Evolutionary conservation across 2,113 vertebrate species (phyloP).

Genomic region (Amblyornis subalaris): DNA sequence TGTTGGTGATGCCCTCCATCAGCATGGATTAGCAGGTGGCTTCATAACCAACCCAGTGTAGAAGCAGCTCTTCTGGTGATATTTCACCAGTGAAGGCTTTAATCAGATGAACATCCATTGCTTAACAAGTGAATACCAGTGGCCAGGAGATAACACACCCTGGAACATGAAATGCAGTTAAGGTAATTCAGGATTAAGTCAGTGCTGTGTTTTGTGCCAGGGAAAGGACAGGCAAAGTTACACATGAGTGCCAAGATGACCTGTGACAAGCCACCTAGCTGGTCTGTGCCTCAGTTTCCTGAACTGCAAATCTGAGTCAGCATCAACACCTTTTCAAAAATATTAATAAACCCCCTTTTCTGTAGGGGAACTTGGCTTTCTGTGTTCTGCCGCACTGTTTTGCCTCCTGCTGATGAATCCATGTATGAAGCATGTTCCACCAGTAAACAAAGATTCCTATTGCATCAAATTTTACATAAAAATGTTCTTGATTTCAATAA

Average conservation of each 20-base stretch:
- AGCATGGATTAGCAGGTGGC: fast-evolving
- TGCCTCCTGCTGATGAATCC: background rate
- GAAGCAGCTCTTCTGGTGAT: background rate
- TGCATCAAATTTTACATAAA: background rate
- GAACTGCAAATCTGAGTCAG: background rate
- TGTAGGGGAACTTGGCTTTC: background rate
- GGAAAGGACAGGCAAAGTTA: background rate
- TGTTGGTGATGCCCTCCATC: background rate
- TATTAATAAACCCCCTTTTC: background rate
- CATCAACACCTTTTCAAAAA: background rate
- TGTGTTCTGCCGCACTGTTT: background rate
- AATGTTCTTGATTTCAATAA: background rate
- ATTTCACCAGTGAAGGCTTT: background rate
- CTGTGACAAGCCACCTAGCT: background rate
- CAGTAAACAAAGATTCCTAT: background rate
- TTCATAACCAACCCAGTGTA: background rate
- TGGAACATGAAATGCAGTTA: background rate
- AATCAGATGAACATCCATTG: background rate
- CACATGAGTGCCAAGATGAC: background rate
- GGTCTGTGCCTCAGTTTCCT: background rate
- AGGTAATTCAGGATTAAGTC: background rate
- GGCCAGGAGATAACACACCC: background rate
- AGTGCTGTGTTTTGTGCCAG: background rate
- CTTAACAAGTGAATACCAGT: background rate
- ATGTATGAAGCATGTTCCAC: fast-evolving